Conservation (phyloP, 2,888 invertebrate genomes). For the Pharmacophagus antenor region DNA sequence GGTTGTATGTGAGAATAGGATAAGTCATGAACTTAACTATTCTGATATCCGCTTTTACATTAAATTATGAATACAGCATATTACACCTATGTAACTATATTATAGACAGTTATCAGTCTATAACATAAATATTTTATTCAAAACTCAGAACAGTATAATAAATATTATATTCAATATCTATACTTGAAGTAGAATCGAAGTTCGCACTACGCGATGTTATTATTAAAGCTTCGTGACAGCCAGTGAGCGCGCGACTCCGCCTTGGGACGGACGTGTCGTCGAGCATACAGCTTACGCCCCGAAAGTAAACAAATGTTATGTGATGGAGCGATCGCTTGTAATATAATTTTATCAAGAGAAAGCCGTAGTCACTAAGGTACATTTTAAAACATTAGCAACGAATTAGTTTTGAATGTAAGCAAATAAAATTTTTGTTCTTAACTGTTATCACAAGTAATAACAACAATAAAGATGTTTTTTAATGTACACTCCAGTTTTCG, state of each 20-base stretch:
- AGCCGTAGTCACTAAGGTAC: slow-evolving; percentile 13
- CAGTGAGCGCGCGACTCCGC: slow-evolving; percentile 28
- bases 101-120: too few relatives aligned
- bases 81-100: too few relatives aligned
- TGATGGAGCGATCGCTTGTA: slow-evolving; percentile 10
- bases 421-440: background rate
- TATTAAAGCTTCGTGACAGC: slow-evolving; percentile 13
- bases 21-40: too few relatives aligned
- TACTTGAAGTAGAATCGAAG: slow-evolving; percentile 4
- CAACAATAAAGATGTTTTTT: too few relatives aligned
- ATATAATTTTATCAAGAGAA: slow-evolving; percentile 10
- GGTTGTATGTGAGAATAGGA: too few relatives aligned
- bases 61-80: too few relatives aligned
- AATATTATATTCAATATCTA: background rate
- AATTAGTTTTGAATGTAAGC: background rate
- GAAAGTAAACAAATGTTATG: slow-evolving; percentile 31
- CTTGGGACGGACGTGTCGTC: slow-evolving; percentile 14
- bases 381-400: slow-evolving; percentile 5
- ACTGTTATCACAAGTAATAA: background rate
- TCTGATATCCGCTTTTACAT: too few relatives aligned
- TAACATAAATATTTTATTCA: too few relatives aligned
- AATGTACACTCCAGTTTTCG: too few relatives aligned
- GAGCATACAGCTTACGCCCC: background rate
- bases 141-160: too few relatives aligned
- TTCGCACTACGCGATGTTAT: slow-evolving; percentile 8